Conservation (phyloP, 1,140 invertebrate genomes). For the Drosophila trapezifrons region DNA sequence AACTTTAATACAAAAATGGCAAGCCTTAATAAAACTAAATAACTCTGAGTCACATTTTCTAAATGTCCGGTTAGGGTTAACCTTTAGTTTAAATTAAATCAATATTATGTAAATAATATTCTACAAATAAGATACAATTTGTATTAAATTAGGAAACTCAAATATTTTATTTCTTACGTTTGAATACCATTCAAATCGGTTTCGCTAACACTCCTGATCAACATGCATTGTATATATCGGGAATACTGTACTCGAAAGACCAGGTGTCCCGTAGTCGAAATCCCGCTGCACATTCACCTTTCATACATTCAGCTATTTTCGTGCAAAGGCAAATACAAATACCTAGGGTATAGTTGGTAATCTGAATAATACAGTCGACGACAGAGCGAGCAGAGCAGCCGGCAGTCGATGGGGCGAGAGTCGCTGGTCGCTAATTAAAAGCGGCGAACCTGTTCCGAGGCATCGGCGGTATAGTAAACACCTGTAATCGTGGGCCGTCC, state of each 20-base stretch:
- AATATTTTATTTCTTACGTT: too few relatives aligned
- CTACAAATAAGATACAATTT: too few relatives aligned
- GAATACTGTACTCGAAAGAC: not conserved
- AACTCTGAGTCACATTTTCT: too few relatives aligned
- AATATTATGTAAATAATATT: not conserved
- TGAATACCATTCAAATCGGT: too few relatives aligned
- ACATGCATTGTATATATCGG: too few relatives aligned
- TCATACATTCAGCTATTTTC: constrained; percentile 61
- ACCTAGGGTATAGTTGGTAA: constrained; percentile 66
- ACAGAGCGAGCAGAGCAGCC: constrained; percentile 20
- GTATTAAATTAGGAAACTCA: not conserved
- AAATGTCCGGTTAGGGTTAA: too few relatives aligned
- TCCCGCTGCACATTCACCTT: not conserved
- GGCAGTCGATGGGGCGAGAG: constrained; percentile 36
- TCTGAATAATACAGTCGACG: constrained; percentile 66
- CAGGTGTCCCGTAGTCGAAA: constrained; percentile 28
- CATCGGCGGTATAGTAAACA: constrained; percentile 55
- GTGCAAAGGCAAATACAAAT: constrained; percentile 65
- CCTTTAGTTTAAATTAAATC: too few relatives aligned
- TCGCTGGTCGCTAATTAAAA: constrained; percentile 70
- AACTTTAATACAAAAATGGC: too few relatives aligned
- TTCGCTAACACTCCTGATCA: too few relatives aligned
- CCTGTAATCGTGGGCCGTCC: constrained; percentile 74
- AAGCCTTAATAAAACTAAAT: too few relatives aligned
- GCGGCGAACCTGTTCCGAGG: constrained; percentile 50